phyloP scores from a whole-genome alignment of 2,797 vertebrate species.

The Phrynocephalus guinanensis region DNA sequence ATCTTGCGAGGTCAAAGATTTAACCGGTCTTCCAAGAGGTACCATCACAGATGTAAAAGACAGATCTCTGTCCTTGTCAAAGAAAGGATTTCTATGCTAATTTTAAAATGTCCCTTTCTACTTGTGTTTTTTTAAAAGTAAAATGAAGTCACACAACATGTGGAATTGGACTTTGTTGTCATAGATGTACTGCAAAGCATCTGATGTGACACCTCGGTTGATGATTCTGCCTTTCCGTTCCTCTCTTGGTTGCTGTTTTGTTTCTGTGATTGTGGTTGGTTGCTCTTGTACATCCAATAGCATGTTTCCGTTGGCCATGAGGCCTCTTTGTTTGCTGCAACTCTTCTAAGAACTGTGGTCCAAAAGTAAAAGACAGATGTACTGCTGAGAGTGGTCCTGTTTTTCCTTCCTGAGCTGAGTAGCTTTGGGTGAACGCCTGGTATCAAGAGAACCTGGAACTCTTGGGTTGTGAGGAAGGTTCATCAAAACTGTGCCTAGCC shows the following conservation, averaged over 20 bases:
- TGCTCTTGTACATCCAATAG: conserved; percentile 78
- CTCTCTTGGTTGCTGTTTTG: conserved; percentile 52
- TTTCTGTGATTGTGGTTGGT: conserved; percentile 77
- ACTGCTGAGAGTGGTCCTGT: conserved; percentile 45
- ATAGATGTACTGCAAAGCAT: conserved; percentile 41
- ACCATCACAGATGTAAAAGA: not conserved
- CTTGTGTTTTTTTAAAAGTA: conserved; percentile 47
- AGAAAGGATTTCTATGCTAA: not conserved
- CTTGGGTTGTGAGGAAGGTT: not conserved
- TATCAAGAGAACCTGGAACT: not conserved
- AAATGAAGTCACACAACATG: conserved; percentile 13
- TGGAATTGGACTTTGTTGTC: not conserved
- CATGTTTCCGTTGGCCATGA: conserved; percentile 73
- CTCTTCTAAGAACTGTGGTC: conserved; percentile 72
- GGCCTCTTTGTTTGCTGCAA: conserved; percentile 69
- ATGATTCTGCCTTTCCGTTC: conserved; percentile 32
- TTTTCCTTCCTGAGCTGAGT: conserved; percentile 45
- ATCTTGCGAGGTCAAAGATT: not conserved
- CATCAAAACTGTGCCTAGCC: not conserved
- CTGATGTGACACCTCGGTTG: conserved; percentile 5
- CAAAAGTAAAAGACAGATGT: conserved; percentile 68
- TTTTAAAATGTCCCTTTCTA: conserved; percentile 26
- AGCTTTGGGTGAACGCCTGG: accelerated
- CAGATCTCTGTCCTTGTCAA: not conserved
- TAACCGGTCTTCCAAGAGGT: not conserved